Evolutionary conservation across 1,140 invertebrate genomes (phyloP), one percentile per base, ranked within the genome.

Genomic region (Thrips palmi): DNA sequence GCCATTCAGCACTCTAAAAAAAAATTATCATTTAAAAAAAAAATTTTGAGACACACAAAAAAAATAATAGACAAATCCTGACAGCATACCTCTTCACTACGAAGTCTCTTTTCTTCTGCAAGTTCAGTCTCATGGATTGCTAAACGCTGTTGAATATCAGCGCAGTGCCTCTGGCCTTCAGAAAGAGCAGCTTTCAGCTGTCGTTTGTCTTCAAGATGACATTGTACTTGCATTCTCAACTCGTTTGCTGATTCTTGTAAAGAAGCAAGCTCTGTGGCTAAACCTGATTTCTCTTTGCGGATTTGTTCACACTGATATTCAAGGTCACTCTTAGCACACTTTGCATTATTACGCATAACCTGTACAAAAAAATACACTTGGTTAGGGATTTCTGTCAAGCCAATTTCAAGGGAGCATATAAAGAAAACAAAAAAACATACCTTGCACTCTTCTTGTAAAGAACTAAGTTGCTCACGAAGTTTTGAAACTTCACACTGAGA

Each of bases 331-430:
- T 84, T 65, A 10, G 76, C 74, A 4, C 73, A 77, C 52, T 85
- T 84, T 10, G 83, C 77, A 55, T 79, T 85, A 47, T 82, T 85
- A 46, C 77, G 69, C 0, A 71, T 70, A 23, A 78, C 63, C 64
- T 71, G 41, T 17, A 51, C 49, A 23, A 35, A n/a, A 34, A 21
- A 27, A 17, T 18, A 18, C 12, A 10, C 33, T 35, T 12, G 7
- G 14, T 7, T 34, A 21, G 22, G 7, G 20, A 35, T 8, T 15
- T 21, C 20, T 6, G 22, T 35, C 6, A 21, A 5, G 6, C 15
- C 10, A 35, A 35, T 7, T 21, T 35, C 15, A 21, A 15, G 8
- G 22, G 19, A 28, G 36, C 3, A 37, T 20, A 29, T 3, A 37
- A 15, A 28, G 14, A 6, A 23, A 37, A 37, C 17, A 35, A 39